These are phyloP conservation scores for Polia nebulosa DNA, from an alignment of 2,888 invertebrate genomes.

Conservation along the genomic window DNA sequence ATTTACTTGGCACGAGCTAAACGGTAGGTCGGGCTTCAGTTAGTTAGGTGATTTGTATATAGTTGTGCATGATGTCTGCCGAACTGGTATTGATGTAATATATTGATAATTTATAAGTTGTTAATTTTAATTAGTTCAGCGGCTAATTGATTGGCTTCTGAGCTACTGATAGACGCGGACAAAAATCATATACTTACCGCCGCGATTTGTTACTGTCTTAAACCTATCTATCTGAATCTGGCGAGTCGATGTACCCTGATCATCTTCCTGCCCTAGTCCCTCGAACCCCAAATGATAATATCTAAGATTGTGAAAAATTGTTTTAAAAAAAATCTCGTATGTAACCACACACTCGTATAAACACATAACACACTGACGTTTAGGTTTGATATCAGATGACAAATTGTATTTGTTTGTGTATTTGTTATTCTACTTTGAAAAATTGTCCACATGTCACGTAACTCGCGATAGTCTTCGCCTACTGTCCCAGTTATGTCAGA, in stretches of 20 bases:
- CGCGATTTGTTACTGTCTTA: background rate
- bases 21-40: background rate
- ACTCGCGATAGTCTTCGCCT: constrained; percentile 12
- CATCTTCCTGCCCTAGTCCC: background rate
- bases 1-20: background rate
- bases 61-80: too few species aligned
- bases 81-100: background rate
- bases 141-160: background rate
- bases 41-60: background rate
- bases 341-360: too few species aligned
- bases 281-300: background rate
- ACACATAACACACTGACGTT: too few species aligned
- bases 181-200: too few species aligned
- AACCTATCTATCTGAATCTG: background rate
- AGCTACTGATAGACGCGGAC: too few species aligned
- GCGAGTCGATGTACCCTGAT: background rate
- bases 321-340: too few species aligned
- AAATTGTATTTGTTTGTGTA: too few species aligned
- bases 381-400: too few species aligned
- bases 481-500: constrained; percentile 48
- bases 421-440: background rate
- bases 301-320: too few species aligned
- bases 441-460: constrained; percentile 35
- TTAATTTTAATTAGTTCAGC: background rate
- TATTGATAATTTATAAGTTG: background rate